phyloP scores from a whole-genome alignment of 2,888 invertebrate genomes.

The Phytoseiulus persimilis region DNA sequence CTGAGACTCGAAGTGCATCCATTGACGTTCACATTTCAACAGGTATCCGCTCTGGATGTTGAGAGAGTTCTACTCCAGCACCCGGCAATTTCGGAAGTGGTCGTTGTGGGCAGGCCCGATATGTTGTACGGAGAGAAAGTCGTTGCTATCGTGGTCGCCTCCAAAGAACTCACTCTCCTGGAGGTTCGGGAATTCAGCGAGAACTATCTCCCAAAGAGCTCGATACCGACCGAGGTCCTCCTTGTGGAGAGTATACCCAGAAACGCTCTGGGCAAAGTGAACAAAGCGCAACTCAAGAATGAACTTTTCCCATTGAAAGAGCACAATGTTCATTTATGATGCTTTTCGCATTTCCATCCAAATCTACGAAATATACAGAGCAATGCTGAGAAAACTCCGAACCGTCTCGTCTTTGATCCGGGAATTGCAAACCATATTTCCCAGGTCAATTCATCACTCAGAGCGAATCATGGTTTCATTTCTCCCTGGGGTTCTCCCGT shows the following conservation, averaged over 20 bases:
- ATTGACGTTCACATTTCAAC: not conserved
- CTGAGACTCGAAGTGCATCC: not conserved
- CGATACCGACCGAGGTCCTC: conserved; percentile 50
- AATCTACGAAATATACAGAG: too few relatives aligned
- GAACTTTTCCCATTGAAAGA: conserved; percentile 46
- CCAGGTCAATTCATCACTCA: too few relatives aligned
- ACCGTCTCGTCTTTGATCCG: too few relatives aligned
- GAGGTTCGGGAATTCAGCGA: conserved; percentile 58
- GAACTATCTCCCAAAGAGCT: conserved; percentile 47
- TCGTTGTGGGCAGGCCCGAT: conserved; percentile 69
- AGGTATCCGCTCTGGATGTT: conserved; percentile 61
- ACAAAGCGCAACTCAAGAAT: conserved; percentile 57
- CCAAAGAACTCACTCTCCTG: conserved; percentile 50
- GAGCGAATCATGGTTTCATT: too few relatives aligned
- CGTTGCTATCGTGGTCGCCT: conserved; percentile 51
- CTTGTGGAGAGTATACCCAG: conserved; percentile 58
- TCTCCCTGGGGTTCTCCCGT: too few relatives aligned
- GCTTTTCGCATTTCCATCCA: too few relatives aligned
- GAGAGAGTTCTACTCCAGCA: conserved; percentile 70
- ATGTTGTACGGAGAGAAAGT: conserved; percentile 73
- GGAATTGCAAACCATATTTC: too few relatives aligned
- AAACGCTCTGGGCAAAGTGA: conserved; percentile 79
- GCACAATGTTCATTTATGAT: too few relatives aligned
- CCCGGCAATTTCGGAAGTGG: conserved; percentile 65
- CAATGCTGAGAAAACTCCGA: too few relatives aligned